Evolutionary conservation across 1,140 invertebrate species (phyloP), one percentile per base, ranked within the genome.

Genomic region (Danaus melanippus): DNA sequence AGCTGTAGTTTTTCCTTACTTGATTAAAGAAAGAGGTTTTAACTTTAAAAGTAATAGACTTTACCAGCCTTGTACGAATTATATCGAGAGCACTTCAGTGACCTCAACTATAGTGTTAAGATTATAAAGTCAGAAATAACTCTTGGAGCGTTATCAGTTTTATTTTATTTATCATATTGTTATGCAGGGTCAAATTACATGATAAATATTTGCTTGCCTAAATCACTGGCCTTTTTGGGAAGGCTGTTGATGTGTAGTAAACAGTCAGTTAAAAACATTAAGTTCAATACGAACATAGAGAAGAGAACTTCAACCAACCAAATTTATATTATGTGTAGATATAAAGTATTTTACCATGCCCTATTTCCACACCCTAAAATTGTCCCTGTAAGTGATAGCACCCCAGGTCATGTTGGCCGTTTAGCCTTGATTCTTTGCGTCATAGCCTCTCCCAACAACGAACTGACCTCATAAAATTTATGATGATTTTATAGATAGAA

Each of bases 371-470:
- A 50, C 55, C 67, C 64, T 53, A 57, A 62, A 50, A 60, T 48
- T 58, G 48, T 60, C 58, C 56, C 48, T 56, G 59, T 62, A 44
- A 67, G 44, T 52, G 48, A 59, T 60, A 58, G 44, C 58, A 46
- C 66, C 66, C 59, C 55, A 48, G 50, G 42, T 66, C 53, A 70
- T 62, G 55, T 64, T 59, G 66, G 56, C 64, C 43, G 44, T 52
- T 56, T 60, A 58, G 50, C 76, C 76, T 77, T 77, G 68, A 74
- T 62, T 67, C 58, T 61, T 56, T 72, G 62, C 76, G 74, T 75
- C 71, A 76, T 44, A 46, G 67, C 66, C 71, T 69, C 53, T 71
- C 75, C 74, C 71, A 71, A 69, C 76, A 78, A 70, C 56, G 60
- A 58, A 63, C 69, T 67, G 44, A 45, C 51, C 56, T 50, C 43